Evolutionary conservation across 2,888 invertebrate species (phyloP), one percentile per base, ranked within the genome.

Genomic region (Syritta pipiens): DNA sequence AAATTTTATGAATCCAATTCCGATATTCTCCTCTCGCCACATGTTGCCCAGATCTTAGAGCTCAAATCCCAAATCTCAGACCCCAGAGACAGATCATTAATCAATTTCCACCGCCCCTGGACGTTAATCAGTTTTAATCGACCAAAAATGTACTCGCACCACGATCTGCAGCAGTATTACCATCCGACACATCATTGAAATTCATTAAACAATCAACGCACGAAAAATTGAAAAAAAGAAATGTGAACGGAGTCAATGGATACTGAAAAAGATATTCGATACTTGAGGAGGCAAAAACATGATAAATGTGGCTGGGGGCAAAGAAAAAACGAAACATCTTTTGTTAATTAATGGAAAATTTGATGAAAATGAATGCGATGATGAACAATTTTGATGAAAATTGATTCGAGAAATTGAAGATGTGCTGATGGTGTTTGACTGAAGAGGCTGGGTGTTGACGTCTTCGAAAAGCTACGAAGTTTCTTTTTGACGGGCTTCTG

Each of bases 201-300:
- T 76, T 57, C 37, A 69, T 69, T 63, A 63, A 76, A 63, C 69
- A 63, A 62, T 76, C 76, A 76, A 51, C 76, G 62, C 69, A 14
- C 32, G 22, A 42, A 49, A 63, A 62, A 68, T 63, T 32, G 44
- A 51, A 65, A 57, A 49, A 7, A 20, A 40, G 57, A 67, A 57
- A 37, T 4, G 46, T 55, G 55, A 20, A 67, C 44, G n/a, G n/a
- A n/a, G n/a, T n/a, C 28, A 14, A 42, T 67, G 12, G 28, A 46
- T 65, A 19, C 35, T 37, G n/a, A 35, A 28, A 26, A 28, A 19
- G 24, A 53, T 42, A 30, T 5, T 14, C 17, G 42, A 28, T 35
- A 28, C 9, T 42, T 19, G 2, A 9, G 20, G 20, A 20, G n/a
- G 9, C 6, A 22, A 12, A 9, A 24, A 24, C 17, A 22, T 22